phyloP scores from a whole-genome alignment of 2,888 invertebrate genomes.

The Scrobipalpa atriplicella region DNA sequence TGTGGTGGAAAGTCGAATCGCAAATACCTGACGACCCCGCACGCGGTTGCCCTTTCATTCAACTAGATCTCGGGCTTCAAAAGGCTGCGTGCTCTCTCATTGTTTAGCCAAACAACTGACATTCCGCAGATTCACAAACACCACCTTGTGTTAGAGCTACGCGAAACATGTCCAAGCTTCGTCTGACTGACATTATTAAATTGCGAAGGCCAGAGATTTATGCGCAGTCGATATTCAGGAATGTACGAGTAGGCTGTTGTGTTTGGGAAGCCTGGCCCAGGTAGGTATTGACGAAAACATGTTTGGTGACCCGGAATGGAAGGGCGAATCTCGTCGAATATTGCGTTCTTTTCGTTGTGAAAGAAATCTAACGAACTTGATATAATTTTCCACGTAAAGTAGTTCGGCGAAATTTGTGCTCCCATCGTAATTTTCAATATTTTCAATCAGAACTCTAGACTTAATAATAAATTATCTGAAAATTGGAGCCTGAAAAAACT shows the following conservation, averaged over 20 bases:
- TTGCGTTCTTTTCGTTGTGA: neutral
- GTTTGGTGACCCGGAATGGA: conserved; percentile 8
- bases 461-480: neutral
- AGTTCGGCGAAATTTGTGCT: neutral
- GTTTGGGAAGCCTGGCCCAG: neutral
- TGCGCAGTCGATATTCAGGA: neutral
- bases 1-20: neutral
- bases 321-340: conserved; percentile 1
- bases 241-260: neutral
- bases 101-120: conserved; percentile 12
- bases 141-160: conserved; percentile 2
- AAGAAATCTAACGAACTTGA: conserved; percentile 3
- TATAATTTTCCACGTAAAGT: neutral
- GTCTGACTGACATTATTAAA: neutral
- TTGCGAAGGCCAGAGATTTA: conserved; percentile 12
- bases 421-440: neutral
- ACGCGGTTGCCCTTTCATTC: conserved; percentile 8
- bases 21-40: conserved; percentile 5
- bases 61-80: neutral
- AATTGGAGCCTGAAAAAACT: too few relatives aligned
- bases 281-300: conserved; percentile 17
- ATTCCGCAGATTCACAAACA: conserved; percentile 13
- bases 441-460: neutral
- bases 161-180: neutral
- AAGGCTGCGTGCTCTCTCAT: neutral